Base-by-base conservation (phyloP, 2,888 invertebrate species). In the Ctena decussata region DNA sequence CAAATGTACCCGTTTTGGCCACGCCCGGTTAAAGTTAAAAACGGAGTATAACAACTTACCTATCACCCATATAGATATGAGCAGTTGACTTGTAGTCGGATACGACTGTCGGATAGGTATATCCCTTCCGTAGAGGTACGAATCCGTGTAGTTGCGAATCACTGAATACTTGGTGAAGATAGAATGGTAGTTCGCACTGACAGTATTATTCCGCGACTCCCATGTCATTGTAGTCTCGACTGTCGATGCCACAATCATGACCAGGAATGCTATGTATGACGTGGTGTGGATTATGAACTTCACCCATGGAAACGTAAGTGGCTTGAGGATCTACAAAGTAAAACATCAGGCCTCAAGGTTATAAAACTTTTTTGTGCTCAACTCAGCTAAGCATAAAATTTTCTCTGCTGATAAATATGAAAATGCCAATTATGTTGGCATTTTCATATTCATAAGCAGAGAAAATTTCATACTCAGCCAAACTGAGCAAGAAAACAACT, bases 211-310 rank as follows among this genome's bases (percentile, higher is more conserved):
- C 27, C 39, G n/a, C 18, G 39, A 15, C 24, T 32, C 24, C 65
- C 65, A 65, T 8, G 1, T 30, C 35, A 65, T 65, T 6, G 65
- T 35, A 0, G 93, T 89, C 78, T 94, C 93, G 0, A 90, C 86
- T 11, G 94, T 93, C 6, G 93, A 92, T 8, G 92, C 90, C 18
- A 94, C 89, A 77, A 94, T 94, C 75, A 95, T 87, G 8, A 91
- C 84, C 44, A 95, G 92, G 84, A 95, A 95, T 6, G 91, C 79
- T 35, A 94, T 77, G 82, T 94, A 95, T 53, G 95, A 94, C 46
- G 92, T 82, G 15, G 94, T 92, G 83, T 95, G 95, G 11, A 93
- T 93, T 24, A 94, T 82, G 85, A 95, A 95, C 89, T 95, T 95
- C 15, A 95, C 93, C 84, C 94, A 94, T 6, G 95, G 95, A 57